These are phyloP conservation scores for Astreopora myriophthalma DNA, from an alignment of 64 coral and sea anemone genomes.

Conservation along the genomic window DNA sequence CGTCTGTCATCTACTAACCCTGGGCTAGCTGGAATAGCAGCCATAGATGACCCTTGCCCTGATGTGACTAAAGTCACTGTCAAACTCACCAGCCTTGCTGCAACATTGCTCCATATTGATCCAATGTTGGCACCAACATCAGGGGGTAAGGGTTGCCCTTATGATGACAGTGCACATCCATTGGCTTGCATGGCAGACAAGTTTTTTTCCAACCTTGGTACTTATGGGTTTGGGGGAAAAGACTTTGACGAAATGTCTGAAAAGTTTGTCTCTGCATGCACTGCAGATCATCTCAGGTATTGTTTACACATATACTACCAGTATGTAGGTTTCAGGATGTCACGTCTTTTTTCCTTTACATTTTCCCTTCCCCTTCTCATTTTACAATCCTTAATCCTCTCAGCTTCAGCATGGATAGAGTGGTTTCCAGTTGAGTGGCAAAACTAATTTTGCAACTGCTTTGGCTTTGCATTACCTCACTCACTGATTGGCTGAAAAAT, in stretches of 20 bases:
- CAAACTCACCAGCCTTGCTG: slow-evolving; percentile 75
- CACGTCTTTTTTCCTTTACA: too few species aligned
- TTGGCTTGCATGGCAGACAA: slow-evolving; percentile 79
- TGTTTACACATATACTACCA: too few species aligned
- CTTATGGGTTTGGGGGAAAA: slow-evolving; percentile 92
- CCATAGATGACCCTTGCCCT: slow-evolving; percentile 85
- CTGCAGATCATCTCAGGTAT: slow-evolving; percentile 81
- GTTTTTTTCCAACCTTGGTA: slow-evolving; percentile 80
- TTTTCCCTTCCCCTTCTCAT: too few species aligned
- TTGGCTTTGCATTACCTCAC: too few species aligned
- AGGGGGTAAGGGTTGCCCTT: neutral
- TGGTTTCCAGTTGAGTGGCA: too few species aligned
- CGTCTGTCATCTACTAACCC: slow-evolving; percentile 59
- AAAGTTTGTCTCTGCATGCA: slow-evolving; percentile 77
- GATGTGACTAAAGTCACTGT: slow-evolving; percentile 65
- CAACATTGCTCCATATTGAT: slow-evolving; percentile 83
- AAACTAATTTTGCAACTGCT: too few species aligned
- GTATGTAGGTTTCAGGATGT: too few species aligned
- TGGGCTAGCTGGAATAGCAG: slow-evolving; percentile 87
- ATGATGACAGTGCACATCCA: slow-evolving; percentile 54
- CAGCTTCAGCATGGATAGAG: too few species aligned
- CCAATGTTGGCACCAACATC: slow-evolving; percentile 68
- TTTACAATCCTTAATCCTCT: too few species aligned
- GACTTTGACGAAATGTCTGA: slow-evolving; percentile 87
- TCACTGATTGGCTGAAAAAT: too few species aligned